Conservation (phyloP, 2,113 vertebrate genomes). For the Cynocephalus volans region DNA sequence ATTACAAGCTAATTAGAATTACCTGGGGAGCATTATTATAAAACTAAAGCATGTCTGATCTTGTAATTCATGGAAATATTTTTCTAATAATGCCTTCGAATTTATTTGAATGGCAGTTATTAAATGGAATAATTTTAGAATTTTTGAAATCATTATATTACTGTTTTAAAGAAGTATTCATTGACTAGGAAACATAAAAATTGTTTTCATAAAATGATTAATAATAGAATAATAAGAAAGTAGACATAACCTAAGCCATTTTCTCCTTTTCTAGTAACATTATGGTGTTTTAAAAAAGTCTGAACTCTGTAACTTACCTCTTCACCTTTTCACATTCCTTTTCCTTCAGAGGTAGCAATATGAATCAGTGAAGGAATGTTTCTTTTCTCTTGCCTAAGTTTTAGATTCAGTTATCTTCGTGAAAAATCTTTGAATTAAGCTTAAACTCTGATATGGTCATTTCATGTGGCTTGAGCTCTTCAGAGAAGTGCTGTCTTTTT, state of each 20-base stretch:
- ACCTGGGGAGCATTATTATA: background rate
- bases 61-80: constrained; percentile 55
- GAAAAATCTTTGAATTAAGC: background rate
- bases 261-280: background rate
- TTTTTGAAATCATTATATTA: constrained; percentile 5
- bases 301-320: background rate
- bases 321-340: background rate
- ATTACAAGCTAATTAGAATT: constrained; percentile 48
- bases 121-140: constrained; percentile 5
- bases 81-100: constrained; percentile 63
- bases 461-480: background rate
- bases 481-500: background rate
- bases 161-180: background rate
- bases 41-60: background rate
- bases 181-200: background rate
- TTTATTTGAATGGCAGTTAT: constrained; percentile 40
- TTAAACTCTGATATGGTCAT: background rate
- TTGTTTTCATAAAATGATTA: background rate
- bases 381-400: background rate
- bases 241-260: background rate
- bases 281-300: background rate
- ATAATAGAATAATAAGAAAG: background rate
- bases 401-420: background rate
- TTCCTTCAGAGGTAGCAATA: background rate
- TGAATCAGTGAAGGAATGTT: background rate